Evolutionary conservation across 2,888 invertebrate genomes (phyloP), one percentile per base, ranked within the genome.

Genomic region (Adelphocoris suturalis): DNA sequence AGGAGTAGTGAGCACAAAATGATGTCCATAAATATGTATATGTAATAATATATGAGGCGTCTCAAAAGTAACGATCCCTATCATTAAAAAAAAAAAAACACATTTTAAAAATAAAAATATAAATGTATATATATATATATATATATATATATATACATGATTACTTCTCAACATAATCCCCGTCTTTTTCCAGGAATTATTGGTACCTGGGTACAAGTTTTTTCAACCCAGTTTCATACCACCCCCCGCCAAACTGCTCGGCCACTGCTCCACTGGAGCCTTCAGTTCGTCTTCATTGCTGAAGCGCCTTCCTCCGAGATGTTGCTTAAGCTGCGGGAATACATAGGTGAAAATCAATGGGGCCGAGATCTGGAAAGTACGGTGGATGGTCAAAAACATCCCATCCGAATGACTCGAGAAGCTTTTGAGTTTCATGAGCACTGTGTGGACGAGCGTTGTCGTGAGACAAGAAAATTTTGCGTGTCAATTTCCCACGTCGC

Each of bases 401-500:
- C n/a, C n/a, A n/a, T n/a, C n/a, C n/a, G n/a, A n/a, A n/a, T n/a
- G n/a, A n/a, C n/a, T n/a, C n/a, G n/a, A n/a, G n/a, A n/a, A 76
- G 76, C 12, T 76, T 37, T 76, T 76, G 27, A 37, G 81, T 81
- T 19, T 28, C 14, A 19, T n/a, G 37, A 19, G 47, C 81, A 47
- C 9, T 13, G 80, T 80, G 80, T 11, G 37, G 80, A 7, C 80
- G 37, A 46, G 46, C 80, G 47, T 80, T 80, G 80, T 80, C 80
- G 9, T 80, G 80, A 13, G 46, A 46, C 46, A 46, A n/a, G 47
- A 37, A 37, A 27, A 78, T 28, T 27, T 48, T 48, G 48, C 48
- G 48, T 48, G 48, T n/a, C n/a, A n/a, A n/a, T n/a, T n/a, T n/a
- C n/a, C n/a, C n/a, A n/a, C n/a, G n/a, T n/a, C n/a, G n/a, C n/a